Percentiles rank a stretch among this genome's conserved stretches.
phyloP scores from a whole-genome alignment of 92 coral and sea anemone species.

The Phymanthus crucifer region DNA sequence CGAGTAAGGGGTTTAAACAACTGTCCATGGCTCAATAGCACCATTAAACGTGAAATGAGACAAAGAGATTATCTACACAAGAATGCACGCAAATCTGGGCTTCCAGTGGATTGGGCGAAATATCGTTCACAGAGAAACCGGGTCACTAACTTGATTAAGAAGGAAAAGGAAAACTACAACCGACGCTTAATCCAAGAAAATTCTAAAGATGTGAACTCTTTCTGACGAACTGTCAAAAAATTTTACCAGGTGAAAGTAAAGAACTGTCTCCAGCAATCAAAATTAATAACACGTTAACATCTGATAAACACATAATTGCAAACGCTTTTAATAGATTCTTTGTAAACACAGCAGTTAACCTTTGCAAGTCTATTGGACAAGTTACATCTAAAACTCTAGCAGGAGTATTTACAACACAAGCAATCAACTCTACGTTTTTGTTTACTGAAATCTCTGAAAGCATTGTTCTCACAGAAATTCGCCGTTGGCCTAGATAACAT shows the following conservation, averaged over 20 bases:
- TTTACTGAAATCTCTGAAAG: constrained; percentile 20
- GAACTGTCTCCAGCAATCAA: constrained; percentile 31
- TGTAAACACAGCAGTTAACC: constrained; percentile 37
- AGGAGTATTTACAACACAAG: constrained; percentile 1
- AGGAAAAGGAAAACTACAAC: constrained; percentile 37
- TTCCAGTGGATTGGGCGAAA: constrained; percentile 39
- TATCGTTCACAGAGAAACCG: constrained; percentile 40
- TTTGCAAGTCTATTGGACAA: constrained; percentile 15
- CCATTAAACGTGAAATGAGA: constrained; percentile 48
- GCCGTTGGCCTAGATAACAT: constrained; percentile 9
- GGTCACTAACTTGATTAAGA: constrained; percentile 29
- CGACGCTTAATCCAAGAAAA: constrained; percentile 28
- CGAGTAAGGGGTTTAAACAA: constrained; percentile 36
- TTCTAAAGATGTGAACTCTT: constrained; percentile 31
- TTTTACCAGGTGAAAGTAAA: constrained; percentile 48
- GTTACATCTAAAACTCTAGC: neutral
- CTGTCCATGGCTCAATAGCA: constrained; percentile 56
- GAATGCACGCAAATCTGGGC: constrained; percentile 38
- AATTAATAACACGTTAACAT: constrained; percentile 17
- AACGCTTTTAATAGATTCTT: constrained; percentile 52
- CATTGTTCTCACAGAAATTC: constrained; percentile 10
- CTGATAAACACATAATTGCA: constrained; percentile 44
- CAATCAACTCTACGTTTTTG: constrained; percentile 22
- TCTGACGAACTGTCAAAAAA: constrained; percentile 50
- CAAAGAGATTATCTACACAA: constrained; percentile 45